Evolutionary conservation across 2,113 vertebrate species (phyloP).

Genomic region (Scopus umbretta): DNA sequence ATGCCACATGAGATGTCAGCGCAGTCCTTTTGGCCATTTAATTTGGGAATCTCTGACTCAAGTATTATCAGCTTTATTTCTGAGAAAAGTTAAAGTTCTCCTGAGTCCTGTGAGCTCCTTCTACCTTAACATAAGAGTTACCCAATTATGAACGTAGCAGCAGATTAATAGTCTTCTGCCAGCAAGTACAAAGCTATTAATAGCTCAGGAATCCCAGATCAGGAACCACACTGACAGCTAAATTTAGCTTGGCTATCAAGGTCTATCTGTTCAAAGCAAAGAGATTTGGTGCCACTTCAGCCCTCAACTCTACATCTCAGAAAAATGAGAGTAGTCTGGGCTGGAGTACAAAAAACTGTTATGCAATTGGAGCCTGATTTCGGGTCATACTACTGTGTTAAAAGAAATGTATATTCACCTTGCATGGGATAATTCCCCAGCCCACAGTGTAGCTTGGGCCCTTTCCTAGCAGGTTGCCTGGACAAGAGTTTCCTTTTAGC

Average conservation of each 20-base stretch:
- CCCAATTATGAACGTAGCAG: background rate
- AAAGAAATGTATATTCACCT: background rate
- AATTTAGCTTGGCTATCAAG: background rate
- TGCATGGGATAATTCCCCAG: background rate
- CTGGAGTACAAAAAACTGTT: background rate
- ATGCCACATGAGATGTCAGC: background rate
- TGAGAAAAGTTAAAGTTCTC: background rate
- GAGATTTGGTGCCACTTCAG: background rate
- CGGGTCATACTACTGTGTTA: background rate
- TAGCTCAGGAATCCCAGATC: slow-evolving; percentile 21
- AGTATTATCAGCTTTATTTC: background rate
- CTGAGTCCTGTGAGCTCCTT: background rate
- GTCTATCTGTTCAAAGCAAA: background rate
- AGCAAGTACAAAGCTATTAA: background rate
- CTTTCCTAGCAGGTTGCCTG: background rate
- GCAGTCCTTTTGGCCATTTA: background rate
- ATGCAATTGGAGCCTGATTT: background rate
- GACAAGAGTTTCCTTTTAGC: background rate
- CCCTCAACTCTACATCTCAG: background rate
- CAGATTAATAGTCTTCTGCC: background rate
- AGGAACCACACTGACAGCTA: background rate
- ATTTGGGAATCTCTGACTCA: background rate
- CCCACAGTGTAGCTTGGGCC: background rate
- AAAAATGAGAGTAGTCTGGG: background rate
- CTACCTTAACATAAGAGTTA: background rate